Conservation (phyloP, 2,888 invertebrate genomes). For the Gerris lacustris region DNA sequence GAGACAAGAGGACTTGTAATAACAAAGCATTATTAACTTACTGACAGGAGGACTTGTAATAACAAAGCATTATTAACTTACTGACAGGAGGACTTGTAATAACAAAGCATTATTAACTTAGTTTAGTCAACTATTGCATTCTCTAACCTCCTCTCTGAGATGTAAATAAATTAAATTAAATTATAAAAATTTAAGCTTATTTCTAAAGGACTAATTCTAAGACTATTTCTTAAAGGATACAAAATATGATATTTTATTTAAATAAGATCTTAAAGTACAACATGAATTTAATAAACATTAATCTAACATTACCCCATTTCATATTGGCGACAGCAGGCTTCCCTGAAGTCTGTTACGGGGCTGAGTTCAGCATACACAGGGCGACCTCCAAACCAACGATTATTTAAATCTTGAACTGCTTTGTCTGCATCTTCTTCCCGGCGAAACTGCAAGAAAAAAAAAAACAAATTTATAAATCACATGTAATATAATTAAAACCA, state of each 20-base stretch:
- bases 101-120: too few species aligned
- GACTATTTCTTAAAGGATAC: too few species aligned
- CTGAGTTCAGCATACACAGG: slow-evolving; percentile 97
- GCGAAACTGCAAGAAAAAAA: slow-evolving; percentile 54
- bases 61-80: too few species aligned
- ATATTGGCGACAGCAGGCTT: slow-evolving; percentile 98
- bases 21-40: too few species aligned
- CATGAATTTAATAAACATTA: neutral
- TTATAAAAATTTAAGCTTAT: too few species aligned
- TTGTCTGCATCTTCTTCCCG: slow-evolving; percentile 97
- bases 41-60: too few species aligned
- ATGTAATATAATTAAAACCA: neutral
- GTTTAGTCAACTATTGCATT: too few species aligned
- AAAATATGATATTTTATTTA: neutral
- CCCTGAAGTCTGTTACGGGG: slow-evolving; percentile 97
- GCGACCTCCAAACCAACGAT: slow-evolving; percentile 97
- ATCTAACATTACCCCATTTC: slow-evolving; percentile 70
- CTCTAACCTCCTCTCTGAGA: too few species aligned
- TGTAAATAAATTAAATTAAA: too few species aligned
- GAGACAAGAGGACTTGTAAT: too few species aligned
- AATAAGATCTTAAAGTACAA: neutral
- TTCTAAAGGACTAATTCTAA: too few species aligned
- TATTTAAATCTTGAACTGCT: slow-evolving; percentile 91
- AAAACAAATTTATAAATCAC: neutral
- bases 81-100: too few species aligned